Conservation (phyloP, 2,888 invertebrate species). For the Nowickia ferox region DNA sequence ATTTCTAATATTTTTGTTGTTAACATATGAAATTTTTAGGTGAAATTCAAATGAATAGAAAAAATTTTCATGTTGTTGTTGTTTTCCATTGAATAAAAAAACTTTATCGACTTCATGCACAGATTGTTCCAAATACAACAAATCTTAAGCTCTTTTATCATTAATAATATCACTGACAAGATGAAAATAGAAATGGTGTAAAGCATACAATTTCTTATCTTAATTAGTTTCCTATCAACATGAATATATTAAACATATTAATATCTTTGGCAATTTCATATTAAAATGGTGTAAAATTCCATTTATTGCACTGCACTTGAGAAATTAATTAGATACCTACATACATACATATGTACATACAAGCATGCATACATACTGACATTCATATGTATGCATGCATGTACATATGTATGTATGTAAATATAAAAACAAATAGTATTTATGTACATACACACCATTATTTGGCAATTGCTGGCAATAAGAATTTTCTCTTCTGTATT, state of each 20-base stretch:
- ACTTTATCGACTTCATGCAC: no score
- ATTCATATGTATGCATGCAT: not conserved
- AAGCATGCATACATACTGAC: not conserved
- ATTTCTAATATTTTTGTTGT: no score
- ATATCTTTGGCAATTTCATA: not conserved
- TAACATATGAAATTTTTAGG: no score
- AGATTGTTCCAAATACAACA: no score
- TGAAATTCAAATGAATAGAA: no score
- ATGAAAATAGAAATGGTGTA: no score
- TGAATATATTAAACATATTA: not conserved
- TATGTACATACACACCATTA: not conserved
- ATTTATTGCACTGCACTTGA: constrained; percentile 8
- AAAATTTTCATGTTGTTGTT: no score
- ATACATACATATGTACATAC: not conserved
- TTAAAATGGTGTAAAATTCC: constrained; percentile 30
- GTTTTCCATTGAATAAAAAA: no score
- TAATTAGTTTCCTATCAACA: no score
- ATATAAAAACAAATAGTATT: not conserved
- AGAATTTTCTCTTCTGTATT: not conserved
- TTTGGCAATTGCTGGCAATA: constrained; percentile 36
- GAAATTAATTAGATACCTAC: constrained; percentile 7
- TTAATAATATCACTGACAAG: no score
- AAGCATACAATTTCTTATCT: no score
- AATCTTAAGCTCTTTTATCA: no score
- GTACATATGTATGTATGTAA: not conserved